phyloP scores from a whole-genome alignment of 2,797 vertebrate species.

The Spheniscus humboldti region DNA sequence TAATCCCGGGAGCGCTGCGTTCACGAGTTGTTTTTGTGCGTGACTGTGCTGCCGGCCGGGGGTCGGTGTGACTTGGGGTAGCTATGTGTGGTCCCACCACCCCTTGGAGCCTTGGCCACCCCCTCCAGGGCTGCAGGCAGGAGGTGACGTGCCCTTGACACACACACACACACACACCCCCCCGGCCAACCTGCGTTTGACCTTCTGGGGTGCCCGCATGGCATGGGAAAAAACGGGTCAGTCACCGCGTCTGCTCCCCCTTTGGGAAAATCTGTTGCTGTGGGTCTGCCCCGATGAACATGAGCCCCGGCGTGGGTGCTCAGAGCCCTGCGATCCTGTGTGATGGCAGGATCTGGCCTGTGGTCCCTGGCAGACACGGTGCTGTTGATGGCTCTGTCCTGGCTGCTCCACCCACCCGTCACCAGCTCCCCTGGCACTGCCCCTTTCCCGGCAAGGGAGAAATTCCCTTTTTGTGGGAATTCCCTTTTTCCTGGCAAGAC shows the following conservation, averaged over 20 bases:
- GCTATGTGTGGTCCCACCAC: neutral
- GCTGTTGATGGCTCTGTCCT: neutral
- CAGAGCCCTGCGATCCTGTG: neutral
- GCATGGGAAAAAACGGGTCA: neutral
- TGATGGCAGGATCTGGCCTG: neutral
- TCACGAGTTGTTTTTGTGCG: conserved; percentile 63
- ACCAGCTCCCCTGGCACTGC: neutral
- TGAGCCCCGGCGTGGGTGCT: rapidly evolving
- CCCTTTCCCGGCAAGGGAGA: neutral
- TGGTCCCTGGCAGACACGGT: neutral
- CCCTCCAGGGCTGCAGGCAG: no score
- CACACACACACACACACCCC: no score
- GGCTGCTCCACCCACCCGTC: neutral
- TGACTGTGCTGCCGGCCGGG: neutral
- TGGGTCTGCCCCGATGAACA: neutral
- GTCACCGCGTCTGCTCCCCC: rapidly evolving
- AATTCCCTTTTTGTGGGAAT: conserved; percentile 3
- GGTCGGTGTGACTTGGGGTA: neutral
- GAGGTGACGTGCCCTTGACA: neutral
- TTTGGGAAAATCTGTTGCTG: neutral
- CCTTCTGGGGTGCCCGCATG: neutral
- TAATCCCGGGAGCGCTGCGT: conserved; percentile 11
- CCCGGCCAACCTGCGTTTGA: neutral
- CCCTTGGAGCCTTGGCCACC: rapidly evolving
- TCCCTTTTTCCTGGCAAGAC: neutral